Base-by-base conservation (phyloP, 2,888 invertebrate species). In the Agriopis marginaria region DNA sequence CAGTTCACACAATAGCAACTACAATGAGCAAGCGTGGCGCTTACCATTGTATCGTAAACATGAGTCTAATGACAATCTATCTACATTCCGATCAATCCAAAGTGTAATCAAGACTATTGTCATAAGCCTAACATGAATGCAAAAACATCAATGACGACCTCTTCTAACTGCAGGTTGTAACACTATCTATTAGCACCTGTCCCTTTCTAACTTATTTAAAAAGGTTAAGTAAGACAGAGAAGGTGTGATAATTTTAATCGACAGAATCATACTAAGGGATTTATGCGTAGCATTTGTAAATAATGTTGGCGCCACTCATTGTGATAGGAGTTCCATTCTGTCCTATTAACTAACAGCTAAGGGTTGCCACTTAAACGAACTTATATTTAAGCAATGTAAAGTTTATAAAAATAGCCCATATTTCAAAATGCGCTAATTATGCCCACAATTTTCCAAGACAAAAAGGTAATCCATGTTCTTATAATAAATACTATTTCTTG, bases 271-370 rank as follows among this genome's bases (percentile, higher is more conserved):
- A 87, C 88, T 86, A 82, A 81, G 83, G 89, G 90, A 92, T 90
- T 91, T 90, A 93, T 91, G 85, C 90, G 82, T 84, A 90, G 32
- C 91, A 92, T 92, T 92, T 91, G 91, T 91, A 90, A 89, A 91
- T 92, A 90, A 91, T 91, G 90, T 87, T 89, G 92, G 92, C 92
- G 93, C 93, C 93, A 90, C 89, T 91, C 90, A 90, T 92, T 90
- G 90, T 89, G 86, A 92, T 91, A 86, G 88, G 83, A 88, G 62
- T 61, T 63, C 49, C 68, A 68, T 66, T 68, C 65, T n/a, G 85
- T 85, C 78, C 86, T 85, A 92, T 91, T 92, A 89, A 89, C 88
- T 86, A 87, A 84, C 85, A 86, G 82, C 87, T 82, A 45, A 70
- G 90, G 93, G 93, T 63, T 92, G 89, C 3, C 79, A 9, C 11